These are phyloP conservation scores for Anodontia alba DNA, from an alignment of 2,888 invertebrate species.

Conservation along the genomic window DNA sequence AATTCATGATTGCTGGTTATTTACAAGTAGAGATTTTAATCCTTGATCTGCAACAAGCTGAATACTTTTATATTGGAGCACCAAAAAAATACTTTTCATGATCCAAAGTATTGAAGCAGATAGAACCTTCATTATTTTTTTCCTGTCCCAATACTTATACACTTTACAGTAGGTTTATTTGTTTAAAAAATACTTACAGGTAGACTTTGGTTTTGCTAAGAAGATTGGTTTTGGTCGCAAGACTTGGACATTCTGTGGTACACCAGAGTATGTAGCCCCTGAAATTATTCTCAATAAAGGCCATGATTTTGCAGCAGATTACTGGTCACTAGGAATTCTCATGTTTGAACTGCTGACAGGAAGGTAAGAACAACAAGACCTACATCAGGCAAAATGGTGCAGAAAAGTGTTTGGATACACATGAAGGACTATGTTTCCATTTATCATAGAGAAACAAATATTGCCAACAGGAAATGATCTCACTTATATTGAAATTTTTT, in stretches of 20 bases:
- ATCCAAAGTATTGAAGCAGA: no score
- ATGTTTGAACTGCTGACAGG: constrained; percentile 95
- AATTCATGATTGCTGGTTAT: no score
- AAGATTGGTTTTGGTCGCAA: constrained; percentile 91
- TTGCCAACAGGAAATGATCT: not conserved
- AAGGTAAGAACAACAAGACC: constrained; percentile 87
- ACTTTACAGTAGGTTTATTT: no score
- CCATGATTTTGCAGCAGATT: constrained; percentile 94
- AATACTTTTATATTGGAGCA: no score
- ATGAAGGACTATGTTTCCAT: not conserved
- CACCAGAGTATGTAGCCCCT: constrained; percentile 89
- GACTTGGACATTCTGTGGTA: constrained; percentile 98
- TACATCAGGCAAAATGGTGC: no score
- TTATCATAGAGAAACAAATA: not conserved
- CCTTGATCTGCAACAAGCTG: no score
- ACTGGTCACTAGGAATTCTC: constrained; percentile 96
- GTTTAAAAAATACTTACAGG: constrained; percentile 64
- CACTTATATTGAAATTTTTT: no score
- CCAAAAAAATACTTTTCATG: no score
- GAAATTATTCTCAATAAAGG: constrained; percentile 95
- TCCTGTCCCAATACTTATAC: no score
- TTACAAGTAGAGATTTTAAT: no score
- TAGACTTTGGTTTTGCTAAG: constrained; percentile 97
- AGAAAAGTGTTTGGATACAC: no score
- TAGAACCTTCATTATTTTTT: no score